A percentile compares a stretch with the other conserved stretches of the same genome.
Evolutionary conservation across 2,113 vertebrate genomes (phyloP).

Genomic region (Gambusia affinis): DNA sequence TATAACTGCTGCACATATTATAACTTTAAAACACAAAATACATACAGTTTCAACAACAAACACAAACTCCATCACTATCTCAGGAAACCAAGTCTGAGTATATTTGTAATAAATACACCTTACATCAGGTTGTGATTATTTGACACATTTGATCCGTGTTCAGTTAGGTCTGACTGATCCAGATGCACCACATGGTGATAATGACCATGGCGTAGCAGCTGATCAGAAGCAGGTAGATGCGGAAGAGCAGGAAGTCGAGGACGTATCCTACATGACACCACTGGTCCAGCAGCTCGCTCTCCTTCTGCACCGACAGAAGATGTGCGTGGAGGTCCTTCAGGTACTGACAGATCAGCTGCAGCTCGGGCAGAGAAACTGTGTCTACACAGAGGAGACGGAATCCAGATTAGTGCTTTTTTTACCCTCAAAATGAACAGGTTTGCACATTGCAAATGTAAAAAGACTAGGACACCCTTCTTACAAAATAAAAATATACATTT

Average conservation of each 20-base stretch:
- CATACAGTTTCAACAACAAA: no score
- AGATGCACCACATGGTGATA: conserved; percentile 85
- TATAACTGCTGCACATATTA: neutral
- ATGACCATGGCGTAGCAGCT: conserved; percentile 81
- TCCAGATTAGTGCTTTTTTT: neutral
- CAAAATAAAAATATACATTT: neutral
- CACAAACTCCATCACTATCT: no score
- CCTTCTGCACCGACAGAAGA: conserved; percentile 71
- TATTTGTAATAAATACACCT: neutral
- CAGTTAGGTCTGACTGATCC: conserved; percentile 73
- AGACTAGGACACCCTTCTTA: neutral
- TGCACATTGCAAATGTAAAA: no score
- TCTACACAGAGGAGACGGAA: conserved; percentile 11
- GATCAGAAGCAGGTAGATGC: conserved; percentile 83
- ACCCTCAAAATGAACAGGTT: neutral
- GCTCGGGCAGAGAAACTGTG: conserved; percentile 56
- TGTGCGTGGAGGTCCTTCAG: conserved; percentile 72
- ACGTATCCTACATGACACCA: conserved; percentile 85
- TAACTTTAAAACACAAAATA: neutral
- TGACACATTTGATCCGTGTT: neutral
- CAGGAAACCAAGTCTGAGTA: neutral
- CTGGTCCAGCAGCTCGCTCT: conserved; percentile 74
- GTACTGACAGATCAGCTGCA: conserved; percentile 79
- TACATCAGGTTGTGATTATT: neutral
- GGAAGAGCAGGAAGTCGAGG: conserved; percentile 83